Evolutionary conservation across 2,113 vertebrate species (phyloP), one percentile per base, ranked within the genome.

Genomic region (Syrrhaptes paradoxus): DNA sequence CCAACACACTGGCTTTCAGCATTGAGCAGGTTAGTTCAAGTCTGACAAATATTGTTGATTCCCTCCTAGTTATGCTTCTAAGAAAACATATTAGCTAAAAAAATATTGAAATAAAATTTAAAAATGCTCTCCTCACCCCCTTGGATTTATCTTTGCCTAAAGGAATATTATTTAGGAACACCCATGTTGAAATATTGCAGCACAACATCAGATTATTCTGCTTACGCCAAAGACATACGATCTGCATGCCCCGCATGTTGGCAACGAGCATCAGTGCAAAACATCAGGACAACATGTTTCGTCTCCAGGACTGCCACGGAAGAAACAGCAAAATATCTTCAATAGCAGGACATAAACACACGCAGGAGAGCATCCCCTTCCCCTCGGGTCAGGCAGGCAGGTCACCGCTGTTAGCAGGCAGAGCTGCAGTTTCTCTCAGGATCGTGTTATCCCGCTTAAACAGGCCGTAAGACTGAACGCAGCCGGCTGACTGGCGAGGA

Each of bases 371-470:
- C 26, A 66, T 17, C 8, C 19, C 26, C 38, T 59, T 85, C 15
- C 41, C 13, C 28, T n/a, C 2, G 10, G 13, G 11, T 55, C 26
- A 74, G 52, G 67, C 28, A 65, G 7, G 25, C 28, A 46, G 58
- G 57, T 34, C 18, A 24, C 63, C n/a, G 54, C 51, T 31, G 20
- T 63, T 32, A 67, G 63, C n/a, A 71, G 65, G 43, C 11, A 57
- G 24, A 87, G 58, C 38, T 78, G 15, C 0, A 1, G 38, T 52
- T 85, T 68, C 17, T 24, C 17, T 63, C 65, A 55, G 13, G 17
- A 26, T 41, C n/a, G 0, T 16, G 7, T 7, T 59, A 19, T 62
- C 25, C 31, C 0, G 0, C 36, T 68, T 6, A 2, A 36, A 57
- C 17, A 45, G 51, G 32, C 13, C 31, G 9, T 17, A 29, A 75